phyloP scores from a whole-genome alignment of 30 jellyfish, hydroid and myxozoan genomes.

The Aurelia sp. region DNA sequence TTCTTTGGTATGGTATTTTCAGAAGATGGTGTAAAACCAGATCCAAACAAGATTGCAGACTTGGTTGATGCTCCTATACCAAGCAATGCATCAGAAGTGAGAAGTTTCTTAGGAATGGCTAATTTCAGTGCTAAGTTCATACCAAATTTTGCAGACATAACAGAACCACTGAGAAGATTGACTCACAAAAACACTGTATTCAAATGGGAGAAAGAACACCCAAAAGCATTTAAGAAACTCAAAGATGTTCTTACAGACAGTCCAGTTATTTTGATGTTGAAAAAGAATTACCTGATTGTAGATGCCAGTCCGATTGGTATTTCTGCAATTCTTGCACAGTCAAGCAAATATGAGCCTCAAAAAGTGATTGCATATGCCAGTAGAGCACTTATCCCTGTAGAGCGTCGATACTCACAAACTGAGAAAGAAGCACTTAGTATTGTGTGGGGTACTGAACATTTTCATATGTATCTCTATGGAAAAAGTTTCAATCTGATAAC shows the following conservation, averaged over 20 bases:
- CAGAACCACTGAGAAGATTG: constrained; percentile 23
- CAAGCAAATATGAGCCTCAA: background rate
- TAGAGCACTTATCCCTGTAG: background rate
- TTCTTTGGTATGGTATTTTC: no score
- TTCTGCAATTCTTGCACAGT: constrained; percentile 59
- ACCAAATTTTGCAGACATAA: background rate
- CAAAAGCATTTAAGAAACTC: background rate
- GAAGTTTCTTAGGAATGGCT: no score
- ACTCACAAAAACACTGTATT: no score
- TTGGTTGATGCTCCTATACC: no score
- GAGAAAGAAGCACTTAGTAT: background rate
- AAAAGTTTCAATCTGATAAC: constrained; percentile 15
- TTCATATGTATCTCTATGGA: constrained; percentile 2
- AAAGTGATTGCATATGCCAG: background rate
- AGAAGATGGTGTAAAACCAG: constrained; percentile 50
- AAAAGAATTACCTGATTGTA: background rate
- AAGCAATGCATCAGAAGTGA: no score
- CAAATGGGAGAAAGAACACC: no score
- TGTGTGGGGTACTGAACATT: constrained; percentile 38
- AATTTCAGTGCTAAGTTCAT: no score
- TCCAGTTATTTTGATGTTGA: constrained; percentile 41
- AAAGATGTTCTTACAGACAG: constrained; percentile 21
- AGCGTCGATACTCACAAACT: background rate
- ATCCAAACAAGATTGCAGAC: constrained; percentile 36
- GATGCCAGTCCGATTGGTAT: constrained; percentile 76